phyloP scores from a whole-genome alignment of 2,888 invertebrate species.

The Vandiemenella viatica region DNA sequence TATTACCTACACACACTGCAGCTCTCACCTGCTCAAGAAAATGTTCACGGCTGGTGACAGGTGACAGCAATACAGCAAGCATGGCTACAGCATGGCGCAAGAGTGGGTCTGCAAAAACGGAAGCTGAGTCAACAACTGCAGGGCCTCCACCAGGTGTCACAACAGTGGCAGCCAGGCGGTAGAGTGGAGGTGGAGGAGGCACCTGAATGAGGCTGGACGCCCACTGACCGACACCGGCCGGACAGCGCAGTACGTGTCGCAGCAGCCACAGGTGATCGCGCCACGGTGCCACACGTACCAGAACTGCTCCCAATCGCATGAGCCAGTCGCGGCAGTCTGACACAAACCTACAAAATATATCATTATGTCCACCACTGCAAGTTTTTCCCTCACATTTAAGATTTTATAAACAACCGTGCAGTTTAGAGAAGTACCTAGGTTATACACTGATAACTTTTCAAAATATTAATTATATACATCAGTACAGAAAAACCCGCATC shows the following conservation, averaged over 20 bases:
- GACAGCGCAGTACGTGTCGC: slow-evolving; percentile 60
- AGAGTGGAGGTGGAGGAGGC: slow-evolving; percentile 30
- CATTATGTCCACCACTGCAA: no score
- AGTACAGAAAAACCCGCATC: no score
- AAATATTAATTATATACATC: no score
- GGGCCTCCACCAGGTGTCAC: no score
- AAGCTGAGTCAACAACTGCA: slow-evolving; percentile 19
- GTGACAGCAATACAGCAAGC: slow-evolving; percentile 49
- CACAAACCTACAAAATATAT: slow-evolving; percentile 37
- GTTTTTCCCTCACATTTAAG: no score
- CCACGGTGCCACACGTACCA: slow-evolving; percentile 52
- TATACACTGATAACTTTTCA: no score
- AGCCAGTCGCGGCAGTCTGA: slow-evolving; percentile 45
- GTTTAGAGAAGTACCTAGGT: no score
- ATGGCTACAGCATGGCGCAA: slow-evolving; percentile 54
- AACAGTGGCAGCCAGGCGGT: no score
- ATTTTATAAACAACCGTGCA: no score
- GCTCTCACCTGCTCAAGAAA: slow-evolving; percentile 48
- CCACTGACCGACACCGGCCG: slow-evolving; percentile 58
- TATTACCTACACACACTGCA: no score
- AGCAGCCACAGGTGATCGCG: slow-evolving; percentile 65
- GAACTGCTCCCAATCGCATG: slow-evolving; percentile 42
- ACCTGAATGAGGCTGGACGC: slow-evolving; percentile 50
- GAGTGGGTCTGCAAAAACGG: slow-evolving; percentile 40
- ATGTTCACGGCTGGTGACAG: slow-evolving; percentile 49